Conservation (phyloP, 2,797 vertebrate genomes). For the Podargus strigoides region DNA sequence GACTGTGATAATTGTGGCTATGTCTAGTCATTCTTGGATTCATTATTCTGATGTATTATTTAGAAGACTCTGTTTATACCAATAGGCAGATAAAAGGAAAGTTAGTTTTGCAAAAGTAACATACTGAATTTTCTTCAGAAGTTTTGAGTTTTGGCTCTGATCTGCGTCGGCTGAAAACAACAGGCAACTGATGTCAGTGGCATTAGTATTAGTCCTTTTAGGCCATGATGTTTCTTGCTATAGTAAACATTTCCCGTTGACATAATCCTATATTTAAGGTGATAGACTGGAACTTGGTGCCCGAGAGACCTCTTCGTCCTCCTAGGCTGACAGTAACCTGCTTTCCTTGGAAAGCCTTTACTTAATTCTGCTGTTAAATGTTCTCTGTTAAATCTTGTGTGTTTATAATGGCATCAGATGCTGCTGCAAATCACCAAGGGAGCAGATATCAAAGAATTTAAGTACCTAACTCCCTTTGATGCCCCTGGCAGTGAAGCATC, state of each 20-base stretch:
- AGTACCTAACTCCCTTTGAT: background rate
- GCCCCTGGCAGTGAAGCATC: background rate
- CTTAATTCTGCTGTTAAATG: background rate
- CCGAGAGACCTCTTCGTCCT: background rate
- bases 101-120: background rate
- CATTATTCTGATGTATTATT: conserved; percentile 30
- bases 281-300: background rate
- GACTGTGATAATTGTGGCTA: background rate
- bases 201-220: background rate
- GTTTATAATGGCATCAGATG: background rate
- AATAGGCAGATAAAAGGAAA: conserved; percentile 28
- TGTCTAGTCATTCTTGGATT: background rate
- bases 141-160: background rate
- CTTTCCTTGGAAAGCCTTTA: background rate
- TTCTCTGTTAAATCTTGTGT: background rate
- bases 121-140: background rate
- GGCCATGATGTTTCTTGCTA: background rate
- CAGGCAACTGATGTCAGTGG: background rate
- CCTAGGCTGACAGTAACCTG: background rate
- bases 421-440: background rate
- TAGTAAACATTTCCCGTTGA: background rate
- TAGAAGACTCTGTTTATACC: background rate
- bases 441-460: conserved; percentile 18
- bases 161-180: background rate
- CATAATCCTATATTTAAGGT: background rate